Conservation (phyloP, 2,888 invertebrate genomes). For the Apodemia mormo region DNA sequence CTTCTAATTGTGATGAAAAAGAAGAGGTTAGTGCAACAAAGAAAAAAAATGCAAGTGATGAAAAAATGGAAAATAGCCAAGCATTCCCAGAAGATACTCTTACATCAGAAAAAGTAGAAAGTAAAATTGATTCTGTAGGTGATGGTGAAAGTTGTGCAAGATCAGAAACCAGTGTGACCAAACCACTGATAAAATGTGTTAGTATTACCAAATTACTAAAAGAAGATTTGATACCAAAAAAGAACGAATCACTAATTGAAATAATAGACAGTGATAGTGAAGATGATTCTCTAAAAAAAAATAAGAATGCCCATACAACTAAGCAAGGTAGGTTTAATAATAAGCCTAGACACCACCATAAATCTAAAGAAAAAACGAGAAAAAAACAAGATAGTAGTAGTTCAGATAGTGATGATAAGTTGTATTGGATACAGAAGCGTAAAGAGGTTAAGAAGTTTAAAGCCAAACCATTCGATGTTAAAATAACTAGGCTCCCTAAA, state of each 20-base stretch:
- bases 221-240: slow-evolving; percentile 44
- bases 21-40: slow-evolving; percentile 26
- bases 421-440: slow-evolving; percentile 39
- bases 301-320: slow-evolving; percentile 26
- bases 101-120: not conserved
- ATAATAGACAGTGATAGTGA: slow-evolving; percentile 29
- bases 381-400: slow-evolving; percentile 29
- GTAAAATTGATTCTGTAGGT: not conserved
- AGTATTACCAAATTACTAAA: slow-evolving; percentile 63
- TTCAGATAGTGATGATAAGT: slow-evolving; percentile 37
- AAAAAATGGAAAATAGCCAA: not conserved
- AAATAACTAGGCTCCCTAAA: slow-evolving; percentile 51
- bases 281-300: slow-evolving; percentile 27
- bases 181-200: slow-evolving; percentile 67
- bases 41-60: not conserved
- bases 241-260: slow-evolving; percentile 29
- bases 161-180: slow-evolving; percentile 32
- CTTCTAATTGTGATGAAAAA: slow-evolving; percentile 25
- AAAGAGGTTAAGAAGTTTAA: slow-evolving; percentile 57
- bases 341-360: slow-evolving; percentile 21
- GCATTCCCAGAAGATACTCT: not conserved
- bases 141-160: not conserved
- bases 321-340: slow-evolving; percentile 22
- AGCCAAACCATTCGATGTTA: slow-evolving; percentile 54
- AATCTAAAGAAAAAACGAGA: slow-evolving; percentile 26